Evolutionary conservation across 2,888 invertebrate species (phyloP).

Genomic region (Papilio elwesi): DNA sequence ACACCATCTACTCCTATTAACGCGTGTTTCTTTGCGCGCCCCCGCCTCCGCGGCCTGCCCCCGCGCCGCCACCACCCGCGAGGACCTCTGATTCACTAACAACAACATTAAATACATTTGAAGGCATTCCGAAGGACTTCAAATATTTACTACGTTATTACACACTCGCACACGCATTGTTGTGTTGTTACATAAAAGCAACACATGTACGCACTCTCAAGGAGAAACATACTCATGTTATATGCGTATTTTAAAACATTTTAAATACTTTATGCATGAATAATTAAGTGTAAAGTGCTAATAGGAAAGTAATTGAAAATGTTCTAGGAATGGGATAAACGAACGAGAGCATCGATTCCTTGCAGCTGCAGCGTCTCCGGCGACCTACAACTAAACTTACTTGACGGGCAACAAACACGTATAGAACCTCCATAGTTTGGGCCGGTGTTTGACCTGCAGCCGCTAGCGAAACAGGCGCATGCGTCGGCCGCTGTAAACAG

Average conservation of each 20-base stretch:
- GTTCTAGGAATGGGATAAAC: constrained; percentile 12
- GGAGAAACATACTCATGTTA: not conserved
- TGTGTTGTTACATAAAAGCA: not conserved
- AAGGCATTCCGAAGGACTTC: constrained; percentile 24
- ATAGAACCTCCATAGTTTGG: constrained; percentile 73
- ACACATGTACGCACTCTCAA: not conserved
- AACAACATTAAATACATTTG: not conserved
- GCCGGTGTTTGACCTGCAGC: constrained; percentile 79
- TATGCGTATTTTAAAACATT: not conserved
- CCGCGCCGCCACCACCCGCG: constrained; percentile 1
- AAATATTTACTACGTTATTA: constrained; percentile 36
- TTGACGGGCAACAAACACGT: constrained; percentile 63
- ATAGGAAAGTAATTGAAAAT: constrained; percentile 20
- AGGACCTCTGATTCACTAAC: constrained; percentile 30
- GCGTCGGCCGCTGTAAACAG: constrained; percentile 79
- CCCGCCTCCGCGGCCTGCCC: not conserved
- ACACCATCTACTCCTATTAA: constrained; percentile 16
- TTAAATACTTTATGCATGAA: not conserved
- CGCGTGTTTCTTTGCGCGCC: constrained; percentile 20
- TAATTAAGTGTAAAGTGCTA: not conserved
- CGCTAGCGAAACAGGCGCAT: constrained; percentile 77
- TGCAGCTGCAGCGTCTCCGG: constrained; percentile 55
- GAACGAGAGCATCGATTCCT: constrained; percentile 43
- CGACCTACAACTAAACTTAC: constrained; percentile 70
- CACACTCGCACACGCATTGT: constrained; percentile 3